These are phyloP conservation scores for Mycteria americana DNA, from an alignment of 2,797 vertebrate genomes.

Conservation along the genomic window DNA sequence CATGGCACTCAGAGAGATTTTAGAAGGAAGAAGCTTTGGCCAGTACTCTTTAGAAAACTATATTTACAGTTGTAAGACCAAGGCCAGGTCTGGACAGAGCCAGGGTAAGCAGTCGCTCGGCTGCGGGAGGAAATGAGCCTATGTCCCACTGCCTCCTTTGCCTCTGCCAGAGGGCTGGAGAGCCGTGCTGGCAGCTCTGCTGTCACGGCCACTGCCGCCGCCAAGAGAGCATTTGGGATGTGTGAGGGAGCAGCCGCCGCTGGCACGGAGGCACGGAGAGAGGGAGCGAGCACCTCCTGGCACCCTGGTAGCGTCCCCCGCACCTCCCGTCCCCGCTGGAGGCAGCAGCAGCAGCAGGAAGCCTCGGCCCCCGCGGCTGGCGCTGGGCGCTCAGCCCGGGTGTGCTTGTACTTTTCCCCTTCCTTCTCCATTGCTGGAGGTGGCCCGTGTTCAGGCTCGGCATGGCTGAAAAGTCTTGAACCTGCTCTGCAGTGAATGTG, in stretches of 20 bases:
- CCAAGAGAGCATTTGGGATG: neutral
- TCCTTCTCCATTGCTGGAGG: neutral
- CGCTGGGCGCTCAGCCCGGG: neutral
- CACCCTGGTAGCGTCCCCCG: neutral
- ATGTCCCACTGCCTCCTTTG: neutral
- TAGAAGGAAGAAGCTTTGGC: neutral
- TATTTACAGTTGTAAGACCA: neutral
- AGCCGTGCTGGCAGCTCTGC: neutral
- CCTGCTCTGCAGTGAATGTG: neutral
- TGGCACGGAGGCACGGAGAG: neutral
- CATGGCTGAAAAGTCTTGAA: neutral
- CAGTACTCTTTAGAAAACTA: neutral
- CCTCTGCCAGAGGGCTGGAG: neutral
- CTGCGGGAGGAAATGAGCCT: neutral
- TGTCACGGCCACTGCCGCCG: neutral
- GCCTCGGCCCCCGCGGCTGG: accelerated
- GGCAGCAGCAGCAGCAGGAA: neutral
- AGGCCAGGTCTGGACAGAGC: neutral
- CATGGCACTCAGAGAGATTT: neutral
- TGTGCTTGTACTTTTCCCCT: neutral
- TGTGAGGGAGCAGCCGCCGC: neutral
- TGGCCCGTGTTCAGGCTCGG: neutral
- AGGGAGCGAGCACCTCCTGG: neutral
- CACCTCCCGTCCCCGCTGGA: neutral
- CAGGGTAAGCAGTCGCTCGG: conserved; percentile 20